These are phyloP conservation scores for Artibeus jamaicensis DNA, from an alignment of 2,797 vertebrate species.

Conservation along the genomic window DNA sequence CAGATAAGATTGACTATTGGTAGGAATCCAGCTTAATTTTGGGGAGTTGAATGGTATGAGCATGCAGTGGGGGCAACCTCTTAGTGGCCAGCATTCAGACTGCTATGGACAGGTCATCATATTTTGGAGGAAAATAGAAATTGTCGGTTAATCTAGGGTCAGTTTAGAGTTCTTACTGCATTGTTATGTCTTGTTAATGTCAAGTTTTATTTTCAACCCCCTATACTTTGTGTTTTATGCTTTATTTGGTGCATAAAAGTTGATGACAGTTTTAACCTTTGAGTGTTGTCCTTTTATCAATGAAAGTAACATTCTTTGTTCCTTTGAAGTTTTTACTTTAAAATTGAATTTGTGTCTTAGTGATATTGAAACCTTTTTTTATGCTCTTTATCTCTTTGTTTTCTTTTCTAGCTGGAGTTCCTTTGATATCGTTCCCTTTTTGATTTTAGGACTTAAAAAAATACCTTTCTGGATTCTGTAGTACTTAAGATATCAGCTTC, in stretches of 20 bases:
- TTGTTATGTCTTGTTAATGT: slow-evolving; percentile 12
- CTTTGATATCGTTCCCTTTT: slow-evolving; percentile 46
- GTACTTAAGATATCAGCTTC: not conserved
- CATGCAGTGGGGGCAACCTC: accelerated
- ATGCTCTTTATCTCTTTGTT: slow-evolving; percentile 34
- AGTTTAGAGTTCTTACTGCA: not conserved
- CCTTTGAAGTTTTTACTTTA: slow-evolving; percentile 45
- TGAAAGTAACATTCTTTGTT: slow-evolving; percentile 38
- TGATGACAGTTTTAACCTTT: slow-evolving; percentile 32
- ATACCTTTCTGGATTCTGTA: not conserved
- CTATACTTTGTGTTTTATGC: slow-evolving; percentile 21
- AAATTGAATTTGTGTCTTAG: slow-evolving; percentile 20
- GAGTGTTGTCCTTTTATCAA: slow-evolving; percentile 26
- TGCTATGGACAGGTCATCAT: not conserved
- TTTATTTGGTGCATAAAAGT: slow-evolving; percentile 45
- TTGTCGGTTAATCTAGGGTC: not conserved
- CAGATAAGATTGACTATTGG: not conserved
- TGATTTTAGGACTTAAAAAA: slow-evolving; percentile 19
- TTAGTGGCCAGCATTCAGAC: not conserved
- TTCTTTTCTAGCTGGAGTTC: not conserved
- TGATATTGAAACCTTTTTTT: not conserved
- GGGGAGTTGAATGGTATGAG: not conserved
- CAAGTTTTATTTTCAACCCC: slow-evolving; percentile 11
- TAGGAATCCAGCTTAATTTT: not conserved
- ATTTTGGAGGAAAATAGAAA: not conserved